Evolutionary conservation across 2,888 invertebrate species (phyloP), one percentile per base, ranked within the genome.

Genomic region (Ichneumoninae sp.): DNA sequence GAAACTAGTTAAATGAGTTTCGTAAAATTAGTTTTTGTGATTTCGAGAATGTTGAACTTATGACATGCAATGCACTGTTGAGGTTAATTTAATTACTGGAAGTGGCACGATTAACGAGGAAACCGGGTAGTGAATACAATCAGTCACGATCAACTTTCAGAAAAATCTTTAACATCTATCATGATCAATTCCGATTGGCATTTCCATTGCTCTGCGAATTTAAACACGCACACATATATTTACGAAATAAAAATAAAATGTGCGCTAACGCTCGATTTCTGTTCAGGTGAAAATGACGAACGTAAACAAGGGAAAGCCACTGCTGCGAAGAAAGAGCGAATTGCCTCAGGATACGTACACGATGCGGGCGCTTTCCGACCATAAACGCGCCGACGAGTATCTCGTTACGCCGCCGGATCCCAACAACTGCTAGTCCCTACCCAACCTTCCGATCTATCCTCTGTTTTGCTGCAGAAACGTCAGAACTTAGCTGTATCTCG

Each of bases 291-390:
- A 92, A 83, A 90, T 92, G 83, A 91, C 92, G 60, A 91, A 91
- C 81, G 88, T 89, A 30, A 93, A 92, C 87, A 96, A 96, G 95
- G 97, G 96, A 94, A 98, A 98, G 94, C 98, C 98, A 75, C 95
- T 99, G 89, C 95, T 99, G 88, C 96, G 98, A 94, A 97, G 98
- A 94, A 99, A 99, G 95, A 98, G 98, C 19, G 98, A 99, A 94
- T 95, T 99, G 93, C 99, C 99, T 68, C 98, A 98, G 92, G 99
- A 99, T 95, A 96, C 97, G 90, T 96, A 96, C 94, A 98, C 98
- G 77, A 96, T 98, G 91, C 97, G 97, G 94, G 98, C 98, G 87
- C 95, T 99, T 89, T 97, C 96, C 93, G 98, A 98, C 94, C 98
- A 99, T 95, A 97, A 97, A 94, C 96, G 99, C 92, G 97, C 98